These are phyloP conservation scores for Rhinolophus sinicus DNA, from an alignment of 2,113 vertebrate genomes.

Conservation along the genomic window DNA sequence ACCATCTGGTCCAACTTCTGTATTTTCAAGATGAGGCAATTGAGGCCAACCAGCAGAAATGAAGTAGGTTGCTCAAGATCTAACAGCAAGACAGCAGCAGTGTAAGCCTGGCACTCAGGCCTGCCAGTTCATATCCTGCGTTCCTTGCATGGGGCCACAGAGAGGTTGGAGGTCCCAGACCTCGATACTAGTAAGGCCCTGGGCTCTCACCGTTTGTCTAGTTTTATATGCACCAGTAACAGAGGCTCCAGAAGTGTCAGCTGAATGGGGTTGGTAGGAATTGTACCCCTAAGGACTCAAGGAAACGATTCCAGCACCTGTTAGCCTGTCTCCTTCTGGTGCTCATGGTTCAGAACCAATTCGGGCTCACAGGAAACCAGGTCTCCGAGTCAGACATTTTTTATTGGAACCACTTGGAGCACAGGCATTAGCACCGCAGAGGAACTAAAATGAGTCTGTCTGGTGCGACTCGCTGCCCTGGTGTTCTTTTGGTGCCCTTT, in stretches of 20 bases:
- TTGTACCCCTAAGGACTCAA: neutral
- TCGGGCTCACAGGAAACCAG: neutral
- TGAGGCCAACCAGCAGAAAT: neutral
- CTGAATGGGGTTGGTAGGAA: neutral
- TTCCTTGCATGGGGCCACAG: neutral
- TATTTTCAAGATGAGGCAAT: conserved; percentile 70
- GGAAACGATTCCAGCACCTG: neutral
- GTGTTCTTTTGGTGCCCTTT: neutral
- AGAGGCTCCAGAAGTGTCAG: neutral
- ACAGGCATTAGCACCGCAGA: neutral
- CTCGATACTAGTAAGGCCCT: fast-evolving
- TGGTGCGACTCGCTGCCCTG: neutral
- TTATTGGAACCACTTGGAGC: neutral
- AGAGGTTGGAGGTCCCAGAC: neutral
- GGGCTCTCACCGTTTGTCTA: neutral
- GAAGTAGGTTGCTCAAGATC: conserved; percentile 54
- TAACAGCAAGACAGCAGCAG: neutral
- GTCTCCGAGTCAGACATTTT: neutral
- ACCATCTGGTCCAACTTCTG: conserved; percentile 65
- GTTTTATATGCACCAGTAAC: neutral
- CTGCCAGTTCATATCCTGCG: neutral
- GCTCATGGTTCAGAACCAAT: neutral
- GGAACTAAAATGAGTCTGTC: neutral
- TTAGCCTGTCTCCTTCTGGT: neutral
- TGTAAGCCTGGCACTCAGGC: neutral